Conservation (phyloP, 1,140 invertebrate species). For the Lycorma delicatula region DNA sequence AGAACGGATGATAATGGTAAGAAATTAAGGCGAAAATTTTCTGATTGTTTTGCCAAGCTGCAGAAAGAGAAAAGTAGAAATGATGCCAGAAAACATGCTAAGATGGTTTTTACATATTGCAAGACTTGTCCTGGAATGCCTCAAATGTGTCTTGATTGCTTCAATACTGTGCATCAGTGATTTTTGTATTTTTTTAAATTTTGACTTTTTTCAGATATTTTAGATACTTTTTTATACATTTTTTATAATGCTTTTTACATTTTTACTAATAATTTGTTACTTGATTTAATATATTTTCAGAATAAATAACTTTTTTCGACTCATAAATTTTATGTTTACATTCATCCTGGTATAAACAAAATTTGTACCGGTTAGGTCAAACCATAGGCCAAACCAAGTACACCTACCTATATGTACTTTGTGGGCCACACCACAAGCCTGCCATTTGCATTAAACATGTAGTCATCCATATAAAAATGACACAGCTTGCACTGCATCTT, state of each 20-base stretch:
- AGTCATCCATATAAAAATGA: neutral
- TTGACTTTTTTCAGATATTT: neutral
- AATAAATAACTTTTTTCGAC: neutral
- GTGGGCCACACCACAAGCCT: neutral
- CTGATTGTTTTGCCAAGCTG: slow-evolving; percentile 1
- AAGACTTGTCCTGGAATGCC: neutral
- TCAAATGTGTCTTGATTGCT: slow-evolving; percentile 8
- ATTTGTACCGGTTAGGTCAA: neutral
- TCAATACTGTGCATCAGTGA: neutral
- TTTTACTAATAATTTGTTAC: neutral
- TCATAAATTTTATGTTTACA: neutral
- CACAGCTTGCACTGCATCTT: neutral
- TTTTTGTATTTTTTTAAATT: neutral
- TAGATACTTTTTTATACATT: neutral
- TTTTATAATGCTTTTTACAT: neutral
- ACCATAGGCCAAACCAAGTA: neutral
- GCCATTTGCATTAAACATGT: neutral
- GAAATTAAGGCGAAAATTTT: slow-evolving; percentile 10
- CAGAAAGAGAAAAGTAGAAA: neutral
- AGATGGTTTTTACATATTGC: slow-evolving; percentile 5
- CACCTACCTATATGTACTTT: neutral
- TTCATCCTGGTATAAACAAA: too few relatives aligned
- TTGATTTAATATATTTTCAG: neutral
- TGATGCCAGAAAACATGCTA: neutral
- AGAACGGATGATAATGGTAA: neutral